Conservation (phyloP, 2,797 vertebrate genomes). For the Mus minutoides region DNA sequence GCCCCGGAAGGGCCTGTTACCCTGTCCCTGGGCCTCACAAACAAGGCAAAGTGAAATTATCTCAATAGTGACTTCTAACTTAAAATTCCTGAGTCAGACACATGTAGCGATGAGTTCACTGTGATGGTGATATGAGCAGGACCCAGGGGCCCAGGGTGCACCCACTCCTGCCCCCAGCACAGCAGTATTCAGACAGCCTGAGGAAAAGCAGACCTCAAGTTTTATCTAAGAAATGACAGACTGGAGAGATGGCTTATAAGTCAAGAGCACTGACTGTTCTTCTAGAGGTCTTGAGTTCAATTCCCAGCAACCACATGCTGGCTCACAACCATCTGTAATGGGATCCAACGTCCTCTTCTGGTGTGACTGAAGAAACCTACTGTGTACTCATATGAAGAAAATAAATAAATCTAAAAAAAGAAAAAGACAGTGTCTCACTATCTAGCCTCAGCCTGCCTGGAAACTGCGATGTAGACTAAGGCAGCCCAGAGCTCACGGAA, state of each 20-base stretch:
- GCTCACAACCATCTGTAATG: no score
- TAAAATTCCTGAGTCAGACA: constrained; percentile 15
- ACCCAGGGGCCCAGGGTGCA: no score
- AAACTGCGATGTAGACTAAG: neutral
- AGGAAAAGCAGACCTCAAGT: neutral
- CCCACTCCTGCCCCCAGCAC: neutral
- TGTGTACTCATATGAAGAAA: no score
- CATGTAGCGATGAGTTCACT: neutral
- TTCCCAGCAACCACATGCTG: no score
- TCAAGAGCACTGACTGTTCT: neutral
- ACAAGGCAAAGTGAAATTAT: neutral
- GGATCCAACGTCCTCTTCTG: no score
- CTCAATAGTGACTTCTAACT: constrained; percentile 22
- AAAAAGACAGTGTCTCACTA: neutral
- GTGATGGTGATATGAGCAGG: neutral
- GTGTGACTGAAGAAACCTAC: no score
- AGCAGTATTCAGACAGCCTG: neutral
- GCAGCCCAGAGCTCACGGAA: neutral
- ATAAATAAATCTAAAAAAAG: no score
- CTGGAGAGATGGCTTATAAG: neutral
- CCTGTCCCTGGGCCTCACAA: neutral
- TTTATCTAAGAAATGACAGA: neutral
- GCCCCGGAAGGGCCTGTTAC: neutral
- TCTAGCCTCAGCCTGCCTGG: neutral
- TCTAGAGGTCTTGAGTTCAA: neutral